Conservation (phyloP, 2,888 invertebrate genomes). For the Atethmia centrago region DNA sequence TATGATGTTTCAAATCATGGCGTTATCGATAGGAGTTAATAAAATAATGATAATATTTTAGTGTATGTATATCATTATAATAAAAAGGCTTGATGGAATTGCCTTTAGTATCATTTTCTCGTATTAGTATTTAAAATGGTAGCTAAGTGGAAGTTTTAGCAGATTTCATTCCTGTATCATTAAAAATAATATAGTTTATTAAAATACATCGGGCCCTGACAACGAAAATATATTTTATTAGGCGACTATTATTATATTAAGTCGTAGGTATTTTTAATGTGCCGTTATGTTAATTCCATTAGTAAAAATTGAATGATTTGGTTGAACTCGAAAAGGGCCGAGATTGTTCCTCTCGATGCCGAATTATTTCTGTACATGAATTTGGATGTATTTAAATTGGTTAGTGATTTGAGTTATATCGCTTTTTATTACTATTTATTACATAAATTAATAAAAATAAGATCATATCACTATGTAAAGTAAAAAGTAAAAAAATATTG, state of each 20-base stretch:
- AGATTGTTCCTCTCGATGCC: constrained; percentile 76
- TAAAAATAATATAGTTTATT: constrained; percentile 62
- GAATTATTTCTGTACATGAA: constrained; percentile 77
- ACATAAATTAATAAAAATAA: constrained; percentile 68
- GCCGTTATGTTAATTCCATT: constrained; percentile 39
- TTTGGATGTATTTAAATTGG: constrained; percentile 66
- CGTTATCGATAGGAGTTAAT: constrained; percentile 72
- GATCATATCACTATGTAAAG: constrained; percentile 80
- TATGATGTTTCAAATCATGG: constrained; percentile 76
- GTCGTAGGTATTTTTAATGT: constrained; percentile 30
- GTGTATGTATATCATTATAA: constrained; percentile 66
- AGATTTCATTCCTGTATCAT: constrained; percentile 71
- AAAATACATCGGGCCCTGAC: constrained; percentile 70
- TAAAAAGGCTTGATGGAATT: constrained; percentile 76
- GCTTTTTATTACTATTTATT: constrained; percentile 71
- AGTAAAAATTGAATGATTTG: constrained; percentile 38
- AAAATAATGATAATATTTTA: constrained; percentile 72
- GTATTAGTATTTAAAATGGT: constrained; percentile 62
- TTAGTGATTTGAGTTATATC: constrained; percentile 75
- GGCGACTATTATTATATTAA: constrained; percentile 29
- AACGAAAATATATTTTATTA: constrained; percentile 73
- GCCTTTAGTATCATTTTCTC: constrained; percentile 73
- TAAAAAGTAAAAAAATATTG: constrained; percentile 67
- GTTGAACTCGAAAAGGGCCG: constrained; percentile 60
- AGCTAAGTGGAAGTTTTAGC: constrained; percentile 65